Evolutionary conservation across 92 coral and sea anemone species (phyloP), one percentile per base, ranked within the genome.

Genomic region (Hydrozoanthus gracilis): DNA sequence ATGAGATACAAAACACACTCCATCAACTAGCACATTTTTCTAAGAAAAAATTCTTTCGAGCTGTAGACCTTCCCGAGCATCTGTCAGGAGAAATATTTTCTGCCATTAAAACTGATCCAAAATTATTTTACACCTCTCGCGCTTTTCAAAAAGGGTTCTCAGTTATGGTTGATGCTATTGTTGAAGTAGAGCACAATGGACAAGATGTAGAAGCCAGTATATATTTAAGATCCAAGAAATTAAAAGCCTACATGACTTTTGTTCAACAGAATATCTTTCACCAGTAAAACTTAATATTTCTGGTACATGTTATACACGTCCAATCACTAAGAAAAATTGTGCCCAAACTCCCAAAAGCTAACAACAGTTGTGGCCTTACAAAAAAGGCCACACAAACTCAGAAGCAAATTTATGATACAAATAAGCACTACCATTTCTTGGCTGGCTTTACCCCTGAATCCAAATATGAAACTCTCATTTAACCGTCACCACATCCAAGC

Each of bases 361-460:
- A 77, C 69, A 14, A 77, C 83, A 77, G 83, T 56, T 11, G 52
- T 56, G n/a, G 83, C 69, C 3, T 55, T 77, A 77, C 70, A 39
- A 77, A n/a, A 79, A 61, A 46, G 61, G 71, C 12, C 58, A 60
- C 10, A 15, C 15, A 78, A 78, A 61, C 3, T 45, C 72, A 45
- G 58, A 79, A 58, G 15, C 69, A 58, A 13, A 56, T 78, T 44
- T 54, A 51, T 77, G 82, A 54, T 77, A 77, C 82, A 78, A 78
- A 78, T 69, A 58, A 58, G 70, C 11, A 78, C 69, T 44, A 78
- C 39, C 15, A 78, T 20, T 46, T 58, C 70, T 58, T 78, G 70
- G 83, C 16, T 78, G 54, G 83, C 70, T n/a, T 44, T 78, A 54
- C 83, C 83, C 70, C 62, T 78, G 46, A 78, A 78, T 35, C 83